A percentile compares a stretch with the other conserved stretches of the same genome.
Conservation (phyloP, 2,888 invertebrate genomes). For the Leucophenga montana region DNA sequence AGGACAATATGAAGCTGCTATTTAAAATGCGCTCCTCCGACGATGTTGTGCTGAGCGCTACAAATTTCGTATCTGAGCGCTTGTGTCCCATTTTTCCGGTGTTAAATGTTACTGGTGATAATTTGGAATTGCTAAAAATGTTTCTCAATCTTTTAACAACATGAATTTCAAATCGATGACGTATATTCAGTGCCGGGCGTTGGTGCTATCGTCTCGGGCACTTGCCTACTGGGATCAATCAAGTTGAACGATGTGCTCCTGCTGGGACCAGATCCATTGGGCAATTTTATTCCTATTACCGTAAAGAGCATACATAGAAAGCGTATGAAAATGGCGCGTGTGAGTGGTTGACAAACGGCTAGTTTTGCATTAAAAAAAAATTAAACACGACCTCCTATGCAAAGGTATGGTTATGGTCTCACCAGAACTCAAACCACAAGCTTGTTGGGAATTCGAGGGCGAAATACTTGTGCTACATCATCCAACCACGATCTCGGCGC, state of each 20-base stretch:
- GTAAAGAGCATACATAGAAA: slow-evolving; percentile 98
- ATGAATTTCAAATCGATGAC: slow-evolving; percentile 98
- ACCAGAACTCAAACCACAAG: slow-evolving; percentile 91
- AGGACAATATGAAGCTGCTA: slow-evolving; percentile 93
- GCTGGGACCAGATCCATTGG: slow-evolving; percentile 95
- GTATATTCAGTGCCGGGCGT: slow-evolving; percentile 98
- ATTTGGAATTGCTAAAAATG: slow-evolving; percentile 92
- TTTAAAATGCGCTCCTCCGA: slow-evolving; percentile 93
- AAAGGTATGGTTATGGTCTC: slow-evolving; percentile 99
- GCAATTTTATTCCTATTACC: slow-evolving; percentile 91
- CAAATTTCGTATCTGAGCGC: slow-evolving; percentile 97
- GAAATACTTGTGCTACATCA: slow-evolving; percentile 97
- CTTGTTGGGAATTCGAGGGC: slow-evolving; percentile 99
- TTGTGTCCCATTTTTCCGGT: slow-evolving; percentile 99
- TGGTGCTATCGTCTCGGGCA: slow-evolving; percentile 98
- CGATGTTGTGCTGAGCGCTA: slow-evolving; percentile 97
- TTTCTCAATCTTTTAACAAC: slow-evolving; percentile 96
- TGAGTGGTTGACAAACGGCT: slow-evolving; percentile 96
- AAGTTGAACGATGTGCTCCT: slow-evolving; percentile 92
- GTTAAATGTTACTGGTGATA: slow-evolving; percentile 97
- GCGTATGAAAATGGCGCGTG: slow-evolving; percentile 97
- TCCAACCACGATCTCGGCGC: slow-evolving; percentile 97
- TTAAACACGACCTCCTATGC: slow-evolving; percentile 93
- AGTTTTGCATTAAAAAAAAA: slow-evolving; percentile 98
- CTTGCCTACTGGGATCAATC: slow-evolving; percentile 93